Base-by-base conservation (phyloP, 2,113 vertebrate species). In the Poeciliopsis retropinna region DNA sequence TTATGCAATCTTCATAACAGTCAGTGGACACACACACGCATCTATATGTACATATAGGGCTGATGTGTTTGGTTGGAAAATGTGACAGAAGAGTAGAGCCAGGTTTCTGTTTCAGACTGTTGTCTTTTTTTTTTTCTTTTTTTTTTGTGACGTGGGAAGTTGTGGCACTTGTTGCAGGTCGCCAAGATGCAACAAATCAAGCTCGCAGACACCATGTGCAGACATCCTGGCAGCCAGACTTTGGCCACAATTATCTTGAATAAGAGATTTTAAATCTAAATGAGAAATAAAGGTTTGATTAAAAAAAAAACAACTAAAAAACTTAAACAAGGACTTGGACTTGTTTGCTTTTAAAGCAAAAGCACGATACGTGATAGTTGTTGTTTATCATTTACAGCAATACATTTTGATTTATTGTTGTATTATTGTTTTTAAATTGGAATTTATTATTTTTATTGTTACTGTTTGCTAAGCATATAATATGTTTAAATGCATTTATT, bases 1-100 rank as follows among this genome's bases (percentile, higher is more conserved):
- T 86, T 91, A 80, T 76, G 86, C 66, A 87, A 88, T 51, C 2
- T 8, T 25, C n/a, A 19, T 69, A 72, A 64, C 82, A 73, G 82
- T 86, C 83, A 81, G 84, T 87, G 73, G 79, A 85, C 87, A 57
- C 30, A 70, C 41, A 74, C 60, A 60, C 61, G 8, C 31, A 57
- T 39, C 15, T 28, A n/a, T 51, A 41, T 5, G 31, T 19, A 41
- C 57, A 17, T 29, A 13, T 22, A 2, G 74, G 67, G 19, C 44
- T 61, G 1, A 34, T 28, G 44, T 82, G 81, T 12, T 19, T 10
- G 31, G 32, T 78, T 0, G 79, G 91, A 91, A 90, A 91, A 85
- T 81, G 28, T 88, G 85, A 90, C 63, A 68, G 30, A 63, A 77
- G 29, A 54, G 44, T 1, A 71, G 2, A 73, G 60, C 6, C 25